Conservation (phyloP, 2,888 invertebrate species). For the Dasypogon diadema region DNA sequence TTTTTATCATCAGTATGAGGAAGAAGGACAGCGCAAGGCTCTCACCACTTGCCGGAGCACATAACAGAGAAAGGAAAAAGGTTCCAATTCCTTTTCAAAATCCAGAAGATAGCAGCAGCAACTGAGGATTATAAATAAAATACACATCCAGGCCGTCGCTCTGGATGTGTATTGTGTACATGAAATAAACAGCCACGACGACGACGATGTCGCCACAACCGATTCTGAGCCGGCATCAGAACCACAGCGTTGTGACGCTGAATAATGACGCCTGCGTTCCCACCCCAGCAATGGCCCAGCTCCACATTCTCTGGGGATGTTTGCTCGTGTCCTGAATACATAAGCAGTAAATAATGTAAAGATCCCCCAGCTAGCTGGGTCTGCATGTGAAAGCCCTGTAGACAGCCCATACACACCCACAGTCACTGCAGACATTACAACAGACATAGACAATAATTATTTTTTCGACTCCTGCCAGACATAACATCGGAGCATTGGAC, state of each 20-base stretch:
- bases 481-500: slow-evolving; percentile 53
- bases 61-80: not conserved
- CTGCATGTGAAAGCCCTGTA: slow-evolving; percentile 11
- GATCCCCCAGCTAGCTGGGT: not conserved
- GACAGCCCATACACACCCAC: slow-evolving; percentile 40
- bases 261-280: slow-evolving; percentile 54
- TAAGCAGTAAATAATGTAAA: slow-evolving; percentile 44
- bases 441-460: slow-evolving; percentile 52
- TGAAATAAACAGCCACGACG: slow-evolving; percentile 31
- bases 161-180: slow-evolving; percentile 1
- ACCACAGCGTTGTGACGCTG: slow-evolving; percentile 49
- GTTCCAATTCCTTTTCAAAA: not conserved
- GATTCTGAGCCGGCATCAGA: slow-evolving; percentile 27
- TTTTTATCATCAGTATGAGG: not conserved
- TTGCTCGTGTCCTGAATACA: slow-evolving; percentile 44
- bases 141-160: slow-evolving; percentile 7
- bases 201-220: slow-evolving; percentile 27
- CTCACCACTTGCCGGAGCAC: not conserved
- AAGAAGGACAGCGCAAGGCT: not conserved
- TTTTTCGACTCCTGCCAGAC: slow-evolving; percentile 55
- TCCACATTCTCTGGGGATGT: slow-evolving; percentile 32
- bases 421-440: slow-evolving; percentile 54
- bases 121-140: not conserved
- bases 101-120: not conserved
- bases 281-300: slow-evolving; percentile 24